These are phyloP conservation scores for Latheticus oryzae DNA, from an alignment of 2,888 invertebrate genomes.

Conservation along the genomic window DNA sequence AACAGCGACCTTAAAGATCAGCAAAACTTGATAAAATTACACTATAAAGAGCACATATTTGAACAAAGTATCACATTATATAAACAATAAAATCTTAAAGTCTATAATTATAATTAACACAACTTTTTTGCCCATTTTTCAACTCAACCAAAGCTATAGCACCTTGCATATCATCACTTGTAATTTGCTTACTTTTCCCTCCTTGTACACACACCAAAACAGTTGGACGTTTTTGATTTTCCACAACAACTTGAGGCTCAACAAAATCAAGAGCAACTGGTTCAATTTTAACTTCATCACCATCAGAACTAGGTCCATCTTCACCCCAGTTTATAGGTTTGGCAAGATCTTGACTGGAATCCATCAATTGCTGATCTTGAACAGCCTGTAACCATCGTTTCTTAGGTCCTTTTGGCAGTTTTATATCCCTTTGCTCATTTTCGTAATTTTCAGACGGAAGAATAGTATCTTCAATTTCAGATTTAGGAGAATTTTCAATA, in stretches of 20 bases:
- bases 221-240: slow-evolving; percentile 68
- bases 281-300: slow-evolving; percentile 39
- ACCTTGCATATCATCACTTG: slow-evolving; percentile 68
- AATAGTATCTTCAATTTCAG: slow-evolving; percentile 52
- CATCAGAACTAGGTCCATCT: slow-evolving; percentile 42
- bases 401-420: slow-evolving; percentile 64
- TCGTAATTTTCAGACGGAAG: slow-evolving; percentile 51
- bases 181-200: slow-evolving; percentile 60
- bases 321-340: slow-evolving; percentile 68
- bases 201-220: slow-evolving; percentile 67
- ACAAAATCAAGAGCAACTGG: slow-evolving; percentile 27
- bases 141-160: slow-evolving; percentile 73
- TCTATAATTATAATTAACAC: slow-evolving; percentile 55
- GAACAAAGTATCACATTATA: slow-evolving; percentile 40
- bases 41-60: slow-evolving; percentile 17
- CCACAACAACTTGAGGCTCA: slow-evolving; percentile 44
- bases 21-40: slow-evolving; percentile 3
- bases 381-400: slow-evolving; percentile 73
- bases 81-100: no score
- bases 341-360: slow-evolving; percentile 65
- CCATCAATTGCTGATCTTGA: slow-evolving; percentile 60
- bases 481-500: slow-evolving; percentile 50
- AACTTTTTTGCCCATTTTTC: slow-evolving; percentile 60
- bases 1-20: slow-evolving; percentile 16
- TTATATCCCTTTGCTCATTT: slow-evolving; percentile 40